A percentile compares a stretch with the other conserved stretches of the same genome.
phyloP scores from a whole-genome alignment of 64 coral and sea anemone genomes.

The Stylophora pistillata region DNA sequence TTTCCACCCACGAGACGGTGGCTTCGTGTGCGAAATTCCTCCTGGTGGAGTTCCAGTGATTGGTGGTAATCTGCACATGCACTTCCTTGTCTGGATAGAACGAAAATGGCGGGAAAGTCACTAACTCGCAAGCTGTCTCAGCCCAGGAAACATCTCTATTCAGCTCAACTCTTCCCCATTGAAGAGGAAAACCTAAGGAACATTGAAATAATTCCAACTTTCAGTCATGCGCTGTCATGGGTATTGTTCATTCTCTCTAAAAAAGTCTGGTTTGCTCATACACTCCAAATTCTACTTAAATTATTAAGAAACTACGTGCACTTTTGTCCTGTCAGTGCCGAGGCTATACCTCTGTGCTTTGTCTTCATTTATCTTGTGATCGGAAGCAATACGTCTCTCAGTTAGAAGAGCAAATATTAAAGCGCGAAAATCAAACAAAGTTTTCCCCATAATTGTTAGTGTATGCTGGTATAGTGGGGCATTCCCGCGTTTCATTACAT shows the following conservation, averaged over 20 bases:
- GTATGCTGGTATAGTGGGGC: too few species aligned
- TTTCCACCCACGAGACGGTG: constrained; percentile 64
- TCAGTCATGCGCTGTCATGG: not conserved
- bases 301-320: too few species aligned
- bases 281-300: too few species aligned
- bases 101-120: constrained; percentile 39
- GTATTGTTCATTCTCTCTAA: not conserved
- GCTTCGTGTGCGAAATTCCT: constrained; percentile 51
- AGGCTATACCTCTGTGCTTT: too few species aligned
- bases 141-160: not conserved
- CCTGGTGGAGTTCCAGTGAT: constrained; percentile 39
- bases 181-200: constrained; percentile 43
- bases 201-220: not conserved
- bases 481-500: too few species aligned
- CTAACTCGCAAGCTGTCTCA: constrained; percentile 39
- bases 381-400: too few species aligned
- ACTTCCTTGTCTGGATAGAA: constrained; percentile 77
- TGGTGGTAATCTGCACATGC: constrained; percentile 62
- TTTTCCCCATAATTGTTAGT: too few species aligned
- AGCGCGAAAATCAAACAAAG: too few species aligned
- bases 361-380: too few species aligned
- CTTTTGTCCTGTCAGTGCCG: too few species aligned
- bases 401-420: too few species aligned
- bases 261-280: too few species aligned
- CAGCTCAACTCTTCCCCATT: constrained; percentile 27